These are phyloP conservation scores for Eudorcas thomsonii DNA, from an alignment of 2,113 vertebrate genomes.

Conservation along the genomic window DNA sequence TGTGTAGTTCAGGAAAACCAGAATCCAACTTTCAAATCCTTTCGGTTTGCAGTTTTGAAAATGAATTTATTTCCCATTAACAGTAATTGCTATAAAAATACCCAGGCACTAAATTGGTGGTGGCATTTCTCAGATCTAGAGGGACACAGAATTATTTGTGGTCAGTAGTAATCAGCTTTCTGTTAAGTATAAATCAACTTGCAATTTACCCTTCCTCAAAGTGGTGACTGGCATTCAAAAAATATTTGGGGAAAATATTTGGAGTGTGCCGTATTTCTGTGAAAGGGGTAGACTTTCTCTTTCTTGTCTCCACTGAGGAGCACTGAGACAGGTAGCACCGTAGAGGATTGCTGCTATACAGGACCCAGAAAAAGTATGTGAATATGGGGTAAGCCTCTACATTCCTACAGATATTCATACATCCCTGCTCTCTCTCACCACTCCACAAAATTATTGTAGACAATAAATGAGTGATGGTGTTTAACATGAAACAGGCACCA, in stretches of 20 bases:
- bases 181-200: not conserved
- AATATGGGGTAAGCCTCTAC: not conserved
- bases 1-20: constrained; percentile 6
- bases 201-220: not conserved
- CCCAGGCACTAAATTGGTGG: not conserved
- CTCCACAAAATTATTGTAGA: not conserved
- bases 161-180: not conserved
- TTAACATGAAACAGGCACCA: not conserved
- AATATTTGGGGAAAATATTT: not conserved
- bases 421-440: not conserved
- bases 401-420: too few relatives aligned
- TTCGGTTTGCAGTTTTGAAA: constrained; percentile 32
- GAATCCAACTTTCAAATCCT: not conserved
- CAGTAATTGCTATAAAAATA: not conserved
- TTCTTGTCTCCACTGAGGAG: not conserved
- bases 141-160: not conserved
- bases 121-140: not conserved
- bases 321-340: accelerated
- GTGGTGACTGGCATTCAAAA: not conserved
- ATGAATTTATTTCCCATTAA: constrained; percentile 18
- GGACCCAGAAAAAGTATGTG: not conserved
- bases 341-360: not conserved
- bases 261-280: not conserved
- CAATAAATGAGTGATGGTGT: not conserved
- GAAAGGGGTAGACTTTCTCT: not conserved